Conservation (phyloP, 35 echinoderm and acorn worm species). For the Acanthaster planci region DNA sequence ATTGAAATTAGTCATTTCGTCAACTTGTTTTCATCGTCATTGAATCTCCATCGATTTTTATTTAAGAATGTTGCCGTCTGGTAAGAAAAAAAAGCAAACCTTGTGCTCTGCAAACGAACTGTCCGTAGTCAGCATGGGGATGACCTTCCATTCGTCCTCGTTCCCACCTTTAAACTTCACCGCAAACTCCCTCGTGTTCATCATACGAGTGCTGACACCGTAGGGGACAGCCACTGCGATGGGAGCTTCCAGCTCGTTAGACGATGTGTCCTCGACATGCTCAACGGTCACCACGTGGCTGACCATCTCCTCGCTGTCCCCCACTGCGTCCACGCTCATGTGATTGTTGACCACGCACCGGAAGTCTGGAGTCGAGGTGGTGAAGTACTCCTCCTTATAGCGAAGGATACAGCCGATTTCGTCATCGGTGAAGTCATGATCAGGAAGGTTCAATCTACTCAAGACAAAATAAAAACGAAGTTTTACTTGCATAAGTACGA, state of each 20-base stretch:
- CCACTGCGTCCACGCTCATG: slow-evolving; percentile 45
- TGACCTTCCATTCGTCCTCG: slow-evolving; percentile 69
- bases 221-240: slow-evolving; percentile 87
- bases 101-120: slow-evolving; percentile 74
- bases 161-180: slow-evolving; percentile 53
- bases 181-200: slow-evolving; percentile 70
- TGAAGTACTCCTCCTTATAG: slow-evolving; percentile 60
- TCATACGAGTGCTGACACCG: slow-evolving; percentile 56
- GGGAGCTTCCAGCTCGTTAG: slow-evolving; percentile 30
- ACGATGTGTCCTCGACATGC: slow-evolving; percentile 26
- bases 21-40: no score
- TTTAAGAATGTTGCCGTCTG: no score
- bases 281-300: slow-evolving; percentile 66
- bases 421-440: slow-evolving; percentile 39
- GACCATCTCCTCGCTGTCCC: slow-evolving; percentile 72
- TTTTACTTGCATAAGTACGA: neutral
- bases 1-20: no score
- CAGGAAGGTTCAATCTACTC: slow-evolving; percentile 21
- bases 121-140: slow-evolving; percentile 61
- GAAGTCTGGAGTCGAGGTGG: slow-evolving; percentile 24
- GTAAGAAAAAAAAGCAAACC: slow-evolving; percentile 22
- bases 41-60: no score
- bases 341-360: slow-evolving; percentile 38
- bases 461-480: neutral
- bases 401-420: slow-evolving; percentile 76